Base-by-base conservation (phyloP, 2,888 invertebrate species). In the Amphimallon solstitiale region DNA sequence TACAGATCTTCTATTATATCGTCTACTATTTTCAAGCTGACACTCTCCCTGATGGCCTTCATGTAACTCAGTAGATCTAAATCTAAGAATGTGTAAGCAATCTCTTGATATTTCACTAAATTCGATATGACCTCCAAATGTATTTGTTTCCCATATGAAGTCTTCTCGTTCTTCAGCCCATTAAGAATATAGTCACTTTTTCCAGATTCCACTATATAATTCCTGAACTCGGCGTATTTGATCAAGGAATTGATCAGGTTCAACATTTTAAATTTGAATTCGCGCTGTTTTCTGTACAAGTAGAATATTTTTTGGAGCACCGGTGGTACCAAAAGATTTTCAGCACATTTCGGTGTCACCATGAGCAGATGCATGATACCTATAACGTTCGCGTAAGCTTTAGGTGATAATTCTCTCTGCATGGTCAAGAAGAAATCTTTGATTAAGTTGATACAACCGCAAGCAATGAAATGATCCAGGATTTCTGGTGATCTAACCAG, bases 1-100 rank as follows among this genome's bases (percentile, higher is more conserved):
- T 49, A 63, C 23, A 72, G 21, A 1, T 49, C 23, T 7, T 65
- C 46, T 10, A 70, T 60, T 6, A 73, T 66, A 48, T 66, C 63
- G n/a, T 51, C n/a, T n/a, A 38, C 17, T 5, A 62, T 9, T 17
- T 45, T 7, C 2, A 48, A 9, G 7, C 48, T 66, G 9, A 51
- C 14, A 35, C 59, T 62, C 5, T 2, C 46, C 9, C 15, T 46
- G 14, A 59, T 23, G 3, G 15, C 15, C 17, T 56, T 38, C 19
- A 63, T 14, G 9, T 63, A 63, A 17, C 21, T 15, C 35, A 66
- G 15, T 12, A 54, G 56, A 14, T 56, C 66, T 7, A 49, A 21
- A 15, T 66, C 56, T 40, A 66, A 29, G 7, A 66, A 56, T 17
- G 46, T 38, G 12, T 38, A 38, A 5, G 54, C 54, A 9, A 63